These are phyloP conservation scores for Cygnus olor DNA, from an alignment of 2,797 vertebrate species.

Conservation along the genomic window DNA sequence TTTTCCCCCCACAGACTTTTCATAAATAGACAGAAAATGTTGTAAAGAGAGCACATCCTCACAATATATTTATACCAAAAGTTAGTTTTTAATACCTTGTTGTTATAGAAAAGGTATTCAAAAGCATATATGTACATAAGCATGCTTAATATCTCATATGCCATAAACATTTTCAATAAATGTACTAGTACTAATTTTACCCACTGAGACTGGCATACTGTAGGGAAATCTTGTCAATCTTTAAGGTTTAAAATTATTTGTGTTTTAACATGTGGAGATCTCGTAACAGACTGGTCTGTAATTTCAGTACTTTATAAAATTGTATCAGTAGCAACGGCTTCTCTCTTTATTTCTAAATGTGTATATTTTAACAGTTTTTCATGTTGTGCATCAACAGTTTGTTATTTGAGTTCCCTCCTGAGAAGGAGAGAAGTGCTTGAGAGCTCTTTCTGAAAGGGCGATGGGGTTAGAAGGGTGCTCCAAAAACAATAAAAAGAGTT, in stretches of 20 bases:
- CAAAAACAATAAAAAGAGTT: not conserved
- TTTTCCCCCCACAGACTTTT: not conserved
- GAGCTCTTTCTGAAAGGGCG: not conserved
- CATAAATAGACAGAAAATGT: not conserved
- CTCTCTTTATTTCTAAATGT: not conserved
- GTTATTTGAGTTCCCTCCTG: not conserved
- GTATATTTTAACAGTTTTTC: not conserved
- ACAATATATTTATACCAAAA: not conserved
- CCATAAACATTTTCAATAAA: not conserved
- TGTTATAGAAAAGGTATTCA: not conserved
- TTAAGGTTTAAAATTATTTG: not conserved
- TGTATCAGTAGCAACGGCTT: not conserved
- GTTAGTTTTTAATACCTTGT: fast-evolving
- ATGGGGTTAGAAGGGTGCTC: not conserved
- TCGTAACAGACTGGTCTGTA: not conserved
- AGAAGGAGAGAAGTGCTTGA: not conserved
- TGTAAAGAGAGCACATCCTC: not conserved
- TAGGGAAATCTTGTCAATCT: not conserved
- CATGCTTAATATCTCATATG: not conserved
- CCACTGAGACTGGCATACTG: not conserved
- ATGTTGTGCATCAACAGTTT: not conserved
- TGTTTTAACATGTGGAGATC: not conserved
- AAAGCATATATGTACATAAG: not conserved
- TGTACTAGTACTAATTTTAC: not conserved
- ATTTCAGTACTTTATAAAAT: not conserved